Conservation (phyloP, 2,113 vertebrate species). For the Macaca nemestrina region DNA sequence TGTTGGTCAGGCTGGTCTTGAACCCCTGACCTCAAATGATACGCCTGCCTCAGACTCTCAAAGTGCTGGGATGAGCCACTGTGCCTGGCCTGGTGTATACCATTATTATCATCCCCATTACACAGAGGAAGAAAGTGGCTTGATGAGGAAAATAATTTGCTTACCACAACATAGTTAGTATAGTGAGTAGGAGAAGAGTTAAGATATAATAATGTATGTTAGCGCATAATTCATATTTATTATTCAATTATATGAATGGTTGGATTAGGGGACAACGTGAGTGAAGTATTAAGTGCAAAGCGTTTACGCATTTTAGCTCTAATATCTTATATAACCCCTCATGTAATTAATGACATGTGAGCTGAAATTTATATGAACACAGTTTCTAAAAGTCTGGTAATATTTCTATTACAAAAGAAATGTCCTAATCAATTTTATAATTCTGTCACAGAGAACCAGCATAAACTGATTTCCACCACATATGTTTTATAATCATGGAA, state of each 20-base stretch:
- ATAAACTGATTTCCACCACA: background rate
- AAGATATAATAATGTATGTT: background rate
- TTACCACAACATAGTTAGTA: background rate
- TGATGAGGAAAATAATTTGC: background rate
- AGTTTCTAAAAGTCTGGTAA: background rate
- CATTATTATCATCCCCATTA: background rate
- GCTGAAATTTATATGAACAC: background rate
- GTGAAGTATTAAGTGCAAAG: background rate
- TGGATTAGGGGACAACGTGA: background rate
- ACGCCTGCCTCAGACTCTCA: no score
- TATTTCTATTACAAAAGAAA: slow-evolving; percentile 34
- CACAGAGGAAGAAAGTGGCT: background rate
- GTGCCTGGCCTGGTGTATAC: no score
- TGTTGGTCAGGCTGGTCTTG: no score
- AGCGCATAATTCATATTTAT: background rate
- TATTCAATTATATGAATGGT: background rate
- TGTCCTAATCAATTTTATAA: background rate
- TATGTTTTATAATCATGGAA: background rate
- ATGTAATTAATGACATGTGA: background rate
- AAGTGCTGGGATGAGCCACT: no score
- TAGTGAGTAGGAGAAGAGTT: background rate
- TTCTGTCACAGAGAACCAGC: background rate
- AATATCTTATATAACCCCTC: background rate
- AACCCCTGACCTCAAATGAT: no score
- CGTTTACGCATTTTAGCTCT: background rate